Evolutionary conservation across 2,797 vertebrate genomes (phyloP).

Genomic region (Lophius americanus): DNA sequence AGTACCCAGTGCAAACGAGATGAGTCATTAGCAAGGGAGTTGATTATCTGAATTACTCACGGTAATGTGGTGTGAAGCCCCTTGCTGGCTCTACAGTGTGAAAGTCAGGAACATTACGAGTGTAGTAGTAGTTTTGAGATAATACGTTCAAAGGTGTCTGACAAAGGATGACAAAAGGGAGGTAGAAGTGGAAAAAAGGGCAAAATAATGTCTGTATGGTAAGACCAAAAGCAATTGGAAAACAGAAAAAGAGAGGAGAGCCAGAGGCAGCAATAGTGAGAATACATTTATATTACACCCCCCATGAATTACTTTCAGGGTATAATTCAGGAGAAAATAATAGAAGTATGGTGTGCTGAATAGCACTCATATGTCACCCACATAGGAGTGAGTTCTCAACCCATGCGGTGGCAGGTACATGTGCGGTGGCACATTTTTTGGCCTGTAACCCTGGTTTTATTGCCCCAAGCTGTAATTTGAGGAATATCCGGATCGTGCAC

Average conservation of each 20-base stretch:
- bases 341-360: conserved; percentile 48
- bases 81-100: conserved; percentile 20
- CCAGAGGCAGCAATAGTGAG: conserved; percentile 23
- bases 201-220: neutral
- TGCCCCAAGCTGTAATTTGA: conserved; percentile 64
- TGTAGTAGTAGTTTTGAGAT: conserved; percentile 35
- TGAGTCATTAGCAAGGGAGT: conserved; percentile 65
- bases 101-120: conserved; percentile 46
- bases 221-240: neutral
- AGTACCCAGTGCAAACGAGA: conserved; percentile 52
- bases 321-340: conserved; percentile 40
- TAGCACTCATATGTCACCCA: conserved; percentile 52
- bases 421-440: conserved; percentile 66
- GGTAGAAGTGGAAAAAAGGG: neutral
- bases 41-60: conserved; percentile 69
- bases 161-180: neutral
- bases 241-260: conserved; percentile 1
- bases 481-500: conserved; percentile 63
- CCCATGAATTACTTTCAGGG: conserved; percentile 44
- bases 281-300: conserved; percentile 41
- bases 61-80: conserved; percentile 38
- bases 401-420: conserved; percentile 62
- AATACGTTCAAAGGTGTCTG: conserved; percentile 16
- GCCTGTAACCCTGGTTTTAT: conserved; percentile 64
- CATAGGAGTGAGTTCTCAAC: conserved; percentile 51